Evolutionary conservation across 2,888 invertebrate species (phyloP).

Genomic region (Tetheella fluctuosa): DNA sequence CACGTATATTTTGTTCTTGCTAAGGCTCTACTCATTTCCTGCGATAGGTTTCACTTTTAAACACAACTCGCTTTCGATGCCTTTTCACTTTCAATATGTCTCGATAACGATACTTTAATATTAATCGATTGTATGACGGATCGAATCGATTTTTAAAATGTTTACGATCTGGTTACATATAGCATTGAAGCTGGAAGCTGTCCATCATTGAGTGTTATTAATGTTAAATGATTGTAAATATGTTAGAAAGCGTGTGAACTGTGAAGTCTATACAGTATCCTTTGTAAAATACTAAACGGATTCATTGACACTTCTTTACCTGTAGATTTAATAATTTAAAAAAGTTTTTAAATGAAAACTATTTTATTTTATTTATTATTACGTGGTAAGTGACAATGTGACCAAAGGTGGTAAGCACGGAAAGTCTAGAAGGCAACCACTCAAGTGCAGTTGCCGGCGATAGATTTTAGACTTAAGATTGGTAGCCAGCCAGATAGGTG

Average conservation of each 20-base stretch:
- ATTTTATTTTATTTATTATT: too few relatives aligned
- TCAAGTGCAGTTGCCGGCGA: too few relatives aligned
- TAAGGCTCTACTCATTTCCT: constrained; percentile 18
- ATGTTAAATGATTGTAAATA: background rate
- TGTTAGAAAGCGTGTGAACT: background rate
- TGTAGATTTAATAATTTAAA: too few relatives aligned
- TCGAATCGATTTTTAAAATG: background rate
- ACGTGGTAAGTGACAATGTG: too few relatives aligned
- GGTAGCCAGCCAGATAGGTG: too few relatives aligned
- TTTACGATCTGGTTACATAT: constrained; percentile 2
- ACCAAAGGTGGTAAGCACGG: too few relatives aligned
- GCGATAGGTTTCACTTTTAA: constrained; percentile 34
- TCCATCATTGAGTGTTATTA: background rate
- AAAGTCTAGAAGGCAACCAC: too few relatives aligned
- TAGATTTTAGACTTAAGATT: too few relatives aligned
- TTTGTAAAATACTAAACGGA: background rate
- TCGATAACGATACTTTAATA: constrained; percentile 34
- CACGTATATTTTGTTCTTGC: constrained; percentile 9
- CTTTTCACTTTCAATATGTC: constrained; percentile 28
- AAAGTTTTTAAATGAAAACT: too few relatives aligned
- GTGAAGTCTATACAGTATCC: background rate
- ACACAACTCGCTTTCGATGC: constrained; percentile 34
- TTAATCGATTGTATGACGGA: constrained; percentile 23
- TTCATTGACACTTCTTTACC: too few relatives aligned
- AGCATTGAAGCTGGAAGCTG: background rate